Evolutionary conservation across 2,113 vertebrate species (phyloP), one percentile per base, ranked within the genome.

Genomic region (Jaculus jaculus): DNA sequence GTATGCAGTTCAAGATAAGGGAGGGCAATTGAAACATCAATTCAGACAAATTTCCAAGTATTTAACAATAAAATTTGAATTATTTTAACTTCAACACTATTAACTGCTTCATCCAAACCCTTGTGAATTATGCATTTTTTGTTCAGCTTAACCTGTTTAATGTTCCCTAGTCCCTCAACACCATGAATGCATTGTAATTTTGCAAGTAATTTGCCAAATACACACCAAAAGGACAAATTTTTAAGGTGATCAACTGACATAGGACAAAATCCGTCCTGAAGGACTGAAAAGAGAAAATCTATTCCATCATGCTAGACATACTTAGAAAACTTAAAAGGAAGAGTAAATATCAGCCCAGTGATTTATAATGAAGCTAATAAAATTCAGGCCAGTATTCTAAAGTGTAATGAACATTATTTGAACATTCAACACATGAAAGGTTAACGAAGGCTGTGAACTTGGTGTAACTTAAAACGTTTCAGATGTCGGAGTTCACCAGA

Each of bases 401-500:
- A 97, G 96, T 97, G 97, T 97, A 98, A 97, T 94, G 97, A 98
- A 97, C 98, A 98, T 95, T 93, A 74, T 96, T 98, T 97, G 96
- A 98, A 97, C 97, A 97, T 96, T 98, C 96, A 98, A 95, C 97
- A 97, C 97, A 97, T 81, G 97, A 98, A 97, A 98, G 98, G 98
- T 98, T 98, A 98, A 98, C 96, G 96, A 98, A 98, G 97, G 97
- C 97, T 98, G 97, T 96, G 97, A 98, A 98, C 97, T 96, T 89
- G 87, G 97, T 97, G 96, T 98, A 98, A 98, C 96, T 96, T 24
- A 93, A 98, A 97, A 97, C 84, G 0, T 98, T 98, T 98, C 98
- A 98, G 98, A 98, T 97, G 97, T 60, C 75, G 84, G 93, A 94
- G 97, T 89, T 99, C 98, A 99, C 98, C 99, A 98, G 97, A 99